Evolutionary conservation across 1,140 invertebrate genomes (phyloP).

Genomic region (Meloidogyne chitwoodi): DNA sequence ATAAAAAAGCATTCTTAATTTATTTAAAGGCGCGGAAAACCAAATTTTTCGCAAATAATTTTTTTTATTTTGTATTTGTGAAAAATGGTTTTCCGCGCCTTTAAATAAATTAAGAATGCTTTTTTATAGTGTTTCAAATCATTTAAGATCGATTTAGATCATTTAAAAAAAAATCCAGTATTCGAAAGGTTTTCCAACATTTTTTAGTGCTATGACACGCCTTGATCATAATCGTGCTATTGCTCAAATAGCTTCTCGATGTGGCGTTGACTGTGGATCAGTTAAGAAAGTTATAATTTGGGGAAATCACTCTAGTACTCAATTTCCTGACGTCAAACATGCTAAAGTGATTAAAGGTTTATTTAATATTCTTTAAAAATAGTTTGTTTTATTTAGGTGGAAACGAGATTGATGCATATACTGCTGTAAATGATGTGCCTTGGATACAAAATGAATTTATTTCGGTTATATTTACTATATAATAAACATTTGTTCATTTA

Average conservation of each 20-base stretch:
- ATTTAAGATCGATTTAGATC: no score
- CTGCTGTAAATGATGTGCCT: conserved; percentile 75
- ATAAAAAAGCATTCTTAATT: no score
- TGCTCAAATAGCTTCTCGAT: conserved; percentile 68
- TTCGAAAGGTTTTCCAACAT: no score
- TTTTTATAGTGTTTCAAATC: no score
- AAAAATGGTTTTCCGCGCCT: no score
- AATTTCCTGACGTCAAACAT: conserved; percentile 90
- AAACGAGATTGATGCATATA: conserved; percentile 63
- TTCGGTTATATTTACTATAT: conserved; percentile 60
- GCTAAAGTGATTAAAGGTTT: conserved; percentile 64
- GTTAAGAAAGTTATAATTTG: conserved; percentile 92
- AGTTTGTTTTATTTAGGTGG: conserved; percentile 30
- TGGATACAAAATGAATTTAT: conserved; percentile 81
- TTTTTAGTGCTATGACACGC: conserved; percentile 81
- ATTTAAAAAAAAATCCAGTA: no score
- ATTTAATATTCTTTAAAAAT: not conserved
- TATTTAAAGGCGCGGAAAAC: no score
- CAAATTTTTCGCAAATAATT: no score
- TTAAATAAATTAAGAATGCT: no score
- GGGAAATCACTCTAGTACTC: conserved; percentile 98
- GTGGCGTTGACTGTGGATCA: conserved; percentile 68
- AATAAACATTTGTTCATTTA: conserved; percentile 61
- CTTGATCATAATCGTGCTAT: conserved; percentile 94
- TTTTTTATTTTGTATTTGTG: no score